Base-by-base conservation (phyloP, 2,113 vertebrate species). In the Takifugu flavidus region DNA sequence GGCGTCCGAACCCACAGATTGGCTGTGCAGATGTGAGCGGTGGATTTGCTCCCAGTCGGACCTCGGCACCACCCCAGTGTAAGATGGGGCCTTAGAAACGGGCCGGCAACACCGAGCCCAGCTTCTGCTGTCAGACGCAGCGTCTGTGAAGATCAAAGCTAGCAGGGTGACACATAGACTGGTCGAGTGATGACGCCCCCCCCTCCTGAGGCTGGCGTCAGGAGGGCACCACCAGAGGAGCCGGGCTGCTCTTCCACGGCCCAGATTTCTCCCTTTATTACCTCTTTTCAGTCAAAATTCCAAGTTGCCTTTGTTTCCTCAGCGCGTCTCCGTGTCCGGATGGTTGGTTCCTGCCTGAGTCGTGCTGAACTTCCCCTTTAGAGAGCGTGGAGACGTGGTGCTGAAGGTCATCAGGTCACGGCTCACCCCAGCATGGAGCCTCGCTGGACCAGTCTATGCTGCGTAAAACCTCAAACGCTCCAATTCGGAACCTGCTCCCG, bases 151-250 rank as follows among this genome's bases (percentile, higher is more conserved):
- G 68, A 57, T 28, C 63, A 56, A 25, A 71, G 77, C 75, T 59
- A 7, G 70, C 77, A 82, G 83, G 70, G 78, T 75, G 77, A 87
- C 75, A 85, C 87, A 89, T 91, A 91, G 93, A 94, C 92, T 93
- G 94, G 91, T 94, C 92, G 79, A 90, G 86, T 87, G 89, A 91
- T 88, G 92, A 91, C 88, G 89, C 91, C 87, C 82, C 72, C 87
- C 91, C 91, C 91, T 88, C 90, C 91, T 92, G 92, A 91, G 94
- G 92, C 93, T 92, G 94, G 94, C 84, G 83, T 89, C 82, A 87
- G 84, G 81, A 85, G 85, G 84, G 74, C 29, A 53, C 29, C 5
- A 29, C 29, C 29, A 64, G 53, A 14, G 13, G 73, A 71, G 72
- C 65, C 56, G 65, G 8, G 55, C 72, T 67, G 59, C 49, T 72